Conservation (phyloP, 2,888 invertebrate genomes). For the Cephus rjabovi region DNA sequence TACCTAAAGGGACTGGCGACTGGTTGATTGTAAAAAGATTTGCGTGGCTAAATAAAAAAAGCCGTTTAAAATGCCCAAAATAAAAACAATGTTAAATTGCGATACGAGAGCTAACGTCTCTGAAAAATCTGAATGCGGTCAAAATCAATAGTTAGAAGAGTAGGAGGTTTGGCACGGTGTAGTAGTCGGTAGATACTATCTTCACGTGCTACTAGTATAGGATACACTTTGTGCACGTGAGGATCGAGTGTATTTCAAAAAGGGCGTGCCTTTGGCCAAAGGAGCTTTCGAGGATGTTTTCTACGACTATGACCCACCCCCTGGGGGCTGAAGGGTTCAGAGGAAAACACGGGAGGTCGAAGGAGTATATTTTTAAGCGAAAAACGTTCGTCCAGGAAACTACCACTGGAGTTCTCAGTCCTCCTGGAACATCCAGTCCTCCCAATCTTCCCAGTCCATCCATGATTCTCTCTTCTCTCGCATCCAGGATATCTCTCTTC, state of each 20-base stretch:
- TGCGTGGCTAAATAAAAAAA: neutral
- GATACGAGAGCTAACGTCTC: neutral
- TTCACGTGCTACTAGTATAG: neutral
- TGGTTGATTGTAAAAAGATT: neutral
- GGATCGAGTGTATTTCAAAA: neutral
- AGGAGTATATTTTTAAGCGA: neutral
- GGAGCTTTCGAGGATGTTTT: neutral
- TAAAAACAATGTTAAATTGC: neutral
- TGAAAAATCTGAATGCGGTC: neutral
- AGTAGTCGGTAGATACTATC: neutral
- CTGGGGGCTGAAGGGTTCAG: neutral
- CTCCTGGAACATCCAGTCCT: neutral
- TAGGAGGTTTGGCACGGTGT: neutral
- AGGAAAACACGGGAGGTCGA: neutral
- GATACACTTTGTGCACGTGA: neutral
- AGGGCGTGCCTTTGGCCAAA: neutral
- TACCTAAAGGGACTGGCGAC: neutral
- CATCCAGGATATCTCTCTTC: neutral
- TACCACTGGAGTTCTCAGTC: neutral
- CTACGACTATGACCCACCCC: neutral
- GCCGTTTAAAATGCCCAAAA: neutral
- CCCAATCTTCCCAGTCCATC: neutral
- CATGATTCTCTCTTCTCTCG: neutral
- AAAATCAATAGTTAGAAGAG: neutral
- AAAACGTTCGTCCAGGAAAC: neutral